A percentile compares a stretch with the other conserved stretches of the same genome.
Conservation (phyloP, 2,113 vertebrate genomes). For the Heterocephalus glaber region DNA sequence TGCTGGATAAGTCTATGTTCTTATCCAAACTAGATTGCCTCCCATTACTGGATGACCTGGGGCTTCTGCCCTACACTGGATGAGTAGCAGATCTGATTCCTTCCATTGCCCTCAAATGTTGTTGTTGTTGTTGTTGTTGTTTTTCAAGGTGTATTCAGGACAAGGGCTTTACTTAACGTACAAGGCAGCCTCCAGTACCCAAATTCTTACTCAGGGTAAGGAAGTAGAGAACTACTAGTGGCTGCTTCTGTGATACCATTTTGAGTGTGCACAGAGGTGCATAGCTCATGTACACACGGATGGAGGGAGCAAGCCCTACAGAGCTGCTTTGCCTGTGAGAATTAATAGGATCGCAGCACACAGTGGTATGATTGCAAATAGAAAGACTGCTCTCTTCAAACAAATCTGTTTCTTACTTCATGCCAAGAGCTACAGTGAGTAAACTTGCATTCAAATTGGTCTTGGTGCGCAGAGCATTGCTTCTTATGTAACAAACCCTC, state of each 20-base stretch:
- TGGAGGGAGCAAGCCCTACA: constrained; percentile 18
- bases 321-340: constrained; percentile 66
- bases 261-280: constrained; percentile 1
- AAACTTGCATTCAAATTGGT: constrained; percentile 77
- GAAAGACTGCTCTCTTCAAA: constrained; percentile 78
- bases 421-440: constrained; percentile 75
- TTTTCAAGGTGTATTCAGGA: neutral
- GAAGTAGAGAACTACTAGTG: constrained; percentile 33
- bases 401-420: constrained; percentile 79
- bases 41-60: neutral
- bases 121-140: too few relatives aligned
- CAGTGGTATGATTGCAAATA: constrained; percentile 79
- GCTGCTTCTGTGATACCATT: constrained; percentile 22
- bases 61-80: neutral
- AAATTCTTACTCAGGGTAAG: constrained; percentile 35
- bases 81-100: neutral
- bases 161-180: neutral
- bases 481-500: constrained; percentile 60
- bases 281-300: neutral
- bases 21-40: neutral
- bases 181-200: neutral
- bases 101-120: neutral
- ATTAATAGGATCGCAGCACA: constrained; percentile 77
- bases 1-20: neutral
- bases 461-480: constrained; percentile 37